Evolutionary conservation across 2,888 invertebrate species (phyloP), one percentile per base, ranked within the genome.

Genomic region (Orthosia gothica): DNA sequence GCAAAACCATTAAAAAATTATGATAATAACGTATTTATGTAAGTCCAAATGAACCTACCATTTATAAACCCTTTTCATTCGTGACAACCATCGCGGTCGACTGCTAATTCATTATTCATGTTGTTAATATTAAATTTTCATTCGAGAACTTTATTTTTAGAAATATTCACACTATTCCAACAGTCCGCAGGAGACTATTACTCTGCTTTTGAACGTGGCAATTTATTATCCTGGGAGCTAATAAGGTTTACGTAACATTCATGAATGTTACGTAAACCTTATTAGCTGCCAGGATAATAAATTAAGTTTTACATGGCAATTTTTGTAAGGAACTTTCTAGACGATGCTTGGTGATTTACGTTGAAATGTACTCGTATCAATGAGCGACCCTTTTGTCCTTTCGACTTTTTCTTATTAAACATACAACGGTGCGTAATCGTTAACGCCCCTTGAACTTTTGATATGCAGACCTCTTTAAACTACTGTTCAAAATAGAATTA

Each of bases 361-460:
- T 74, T 49, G 18, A 54, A 13, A 32, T 66, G 47, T 62, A 68
- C 55, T 16, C 64, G 66, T 70, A 69, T 70, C 26, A 26, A 26
- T 26, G 61, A 23, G 18, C 50, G 57, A 57, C 32, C 55, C 16
- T 57, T 65, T 23, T 32, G n/a, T 52, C 61, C 61, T 12, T 52
- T 64, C 7, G 12, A 50, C 20, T 74, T 12, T 23, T 26, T 57
- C 50, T 32, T 62, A 50, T 62, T 55, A 71, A 57, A 20, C 18
- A 59, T 57, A 65, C 58, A 62, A 75, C 15, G 49, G 3, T 66
- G 20, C 18, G 68, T 57, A 54, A 80, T 75, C 45, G 50, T 81
- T 59, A 72, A 76, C 67, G 23, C 63, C 40, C n/a, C 55, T 82
- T 70, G 63, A 73, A 70, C 58, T 67, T 81, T 70, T 40, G 20